A percentile compares a stretch with the other conserved stretches of the same genome.
These are phyloP conservation scores for Polyommatus iphigenia DNA, from an alignment of 2,888 invertebrate genomes.

Conservation along the genomic window DNA sequence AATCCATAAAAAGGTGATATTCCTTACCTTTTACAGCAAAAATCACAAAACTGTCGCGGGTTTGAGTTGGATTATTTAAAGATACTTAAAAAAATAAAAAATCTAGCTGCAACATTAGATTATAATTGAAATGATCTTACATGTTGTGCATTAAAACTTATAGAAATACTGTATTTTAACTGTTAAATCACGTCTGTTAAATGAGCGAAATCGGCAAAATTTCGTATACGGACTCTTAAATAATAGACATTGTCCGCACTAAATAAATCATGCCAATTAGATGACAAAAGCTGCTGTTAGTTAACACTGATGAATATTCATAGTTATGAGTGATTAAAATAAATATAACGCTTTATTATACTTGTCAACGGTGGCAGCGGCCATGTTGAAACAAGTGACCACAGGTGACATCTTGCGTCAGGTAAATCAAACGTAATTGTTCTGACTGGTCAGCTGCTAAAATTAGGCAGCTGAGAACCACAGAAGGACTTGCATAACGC, in stretches of 20 bases:
- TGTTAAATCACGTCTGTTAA: too few relatives aligned
- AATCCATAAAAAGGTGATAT: too few relatives aligned
- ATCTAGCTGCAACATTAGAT: too few relatives aligned
- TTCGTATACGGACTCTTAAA: too few relatives aligned
- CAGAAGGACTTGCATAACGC: background rate
- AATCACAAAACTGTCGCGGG: too few relatives aligned
- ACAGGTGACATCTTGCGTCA: constrained; percentile 11
- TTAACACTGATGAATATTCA: constrained; percentile 4
- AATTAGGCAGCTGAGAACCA: background rate
- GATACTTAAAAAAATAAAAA: too few relatives aligned
- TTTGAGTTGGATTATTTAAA: too few relatives aligned
- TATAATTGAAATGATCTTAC: too few relatives aligned
- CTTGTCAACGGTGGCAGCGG: background rate
- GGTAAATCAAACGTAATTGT: constrained; percentile 15
- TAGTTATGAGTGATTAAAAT: constrained; percentile 14
- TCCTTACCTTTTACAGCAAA: too few relatives aligned
- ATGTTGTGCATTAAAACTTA: too few relatives aligned
- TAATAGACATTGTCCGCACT: background rate
- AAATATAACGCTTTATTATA: constrained; percentile 24
- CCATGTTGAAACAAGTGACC: background rate
- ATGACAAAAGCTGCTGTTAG: background rate
- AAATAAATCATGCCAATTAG: constrained; percentile 19
- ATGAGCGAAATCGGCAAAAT: too few relatives aligned
- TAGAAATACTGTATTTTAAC: too few relatives aligned
- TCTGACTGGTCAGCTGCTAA: background rate